Base-by-base conservation (phyloP, 2,113 vertebrate genomes). In the Pimephales promelas region DNA sequence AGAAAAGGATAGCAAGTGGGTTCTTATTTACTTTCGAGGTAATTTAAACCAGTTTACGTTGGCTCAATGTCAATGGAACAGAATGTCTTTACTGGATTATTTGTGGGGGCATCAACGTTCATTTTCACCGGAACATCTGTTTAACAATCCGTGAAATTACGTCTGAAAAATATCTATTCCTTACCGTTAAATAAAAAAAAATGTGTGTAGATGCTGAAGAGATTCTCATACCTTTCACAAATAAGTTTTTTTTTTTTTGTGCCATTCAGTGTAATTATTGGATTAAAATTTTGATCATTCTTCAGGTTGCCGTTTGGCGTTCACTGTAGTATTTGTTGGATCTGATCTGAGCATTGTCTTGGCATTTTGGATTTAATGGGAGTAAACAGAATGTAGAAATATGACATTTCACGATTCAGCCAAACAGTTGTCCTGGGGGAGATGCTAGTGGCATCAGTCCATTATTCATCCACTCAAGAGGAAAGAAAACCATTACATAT, bases 321-420 rank as follows among this genome's bases (percentile, higher is more conserved):
- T 79, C 26, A 5, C 77, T 31, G 59, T 31, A 66, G 24, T 49
- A 31, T 79, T 79, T 47, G 40, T 49, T 79, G 77, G 59, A 79
- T 79, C 59, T 28, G 59, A 79, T 64, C 26, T 49, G 59, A 79
- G 77, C 24, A 47, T 62, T 18, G 77, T 79, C 77, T 79, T 79
- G 77, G 77, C 43, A 79, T 79, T 79, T 79, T 66, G 59, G 36
- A 49, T 66, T 66, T 62, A 49, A 79, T 49, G 59, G 40, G 28
- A 79, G 77, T 66, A 79, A 79, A 66, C 77, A 79, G 59, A 79
- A 79, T 79, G 43, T 22, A 79, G 40, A 79, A 79, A 79, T 79
- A 79, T 79, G 77, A 66, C 77, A 79, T 79, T 79, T 79, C 77
- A 66, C 59, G 26, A 66, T 66, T 28, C 77, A 64, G 59, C 77